These are phyloP conservation scores for Poecilia wingei DNA, from an alignment of 2,797 vertebrate genomes.

Conservation along the genomic window DNA sequence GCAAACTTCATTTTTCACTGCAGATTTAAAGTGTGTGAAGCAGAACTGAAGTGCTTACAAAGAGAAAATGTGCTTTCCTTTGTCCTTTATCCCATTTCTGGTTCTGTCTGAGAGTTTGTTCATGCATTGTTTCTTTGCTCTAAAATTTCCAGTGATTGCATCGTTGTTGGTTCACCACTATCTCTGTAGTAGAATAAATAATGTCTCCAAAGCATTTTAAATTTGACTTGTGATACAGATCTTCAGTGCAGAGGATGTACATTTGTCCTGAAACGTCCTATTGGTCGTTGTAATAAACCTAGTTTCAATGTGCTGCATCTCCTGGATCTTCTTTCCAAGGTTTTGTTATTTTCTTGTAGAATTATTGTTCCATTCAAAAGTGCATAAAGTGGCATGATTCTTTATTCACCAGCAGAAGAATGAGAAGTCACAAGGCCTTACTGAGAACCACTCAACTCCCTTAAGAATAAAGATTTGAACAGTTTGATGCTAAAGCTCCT, in stretches of 20 bases:
- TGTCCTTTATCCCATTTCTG: background rate
- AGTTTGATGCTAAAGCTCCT: constrained; percentile 49
- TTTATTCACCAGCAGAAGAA: background rate
- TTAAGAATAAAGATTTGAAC: constrained; percentile 22
- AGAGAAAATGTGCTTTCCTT: background rate
- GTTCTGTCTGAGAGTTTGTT: background rate
- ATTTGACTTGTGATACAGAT: background rate
- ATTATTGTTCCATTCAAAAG: background rate
- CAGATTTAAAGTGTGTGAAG: background rate
- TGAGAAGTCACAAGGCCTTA: background rate
- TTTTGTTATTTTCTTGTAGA: background rate
- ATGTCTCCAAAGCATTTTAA: background rate
- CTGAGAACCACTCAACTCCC: background rate
- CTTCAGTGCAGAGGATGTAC: background rate
- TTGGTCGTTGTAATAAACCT: background rate
- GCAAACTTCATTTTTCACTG: background rate
- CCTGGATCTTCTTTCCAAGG: background rate
- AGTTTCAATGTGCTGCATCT: background rate
- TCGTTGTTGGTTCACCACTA: background rate
- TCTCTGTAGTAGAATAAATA: background rate
- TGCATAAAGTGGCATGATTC: background rate
- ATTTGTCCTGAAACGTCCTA: background rate
- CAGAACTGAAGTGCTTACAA: background rate
- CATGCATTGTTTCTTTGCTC: background rate
- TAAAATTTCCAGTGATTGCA: background rate